Evolutionary conservation across 2,113 vertebrate genomes (phyloP).

Genomic region (Sander vitreus): DNA sequence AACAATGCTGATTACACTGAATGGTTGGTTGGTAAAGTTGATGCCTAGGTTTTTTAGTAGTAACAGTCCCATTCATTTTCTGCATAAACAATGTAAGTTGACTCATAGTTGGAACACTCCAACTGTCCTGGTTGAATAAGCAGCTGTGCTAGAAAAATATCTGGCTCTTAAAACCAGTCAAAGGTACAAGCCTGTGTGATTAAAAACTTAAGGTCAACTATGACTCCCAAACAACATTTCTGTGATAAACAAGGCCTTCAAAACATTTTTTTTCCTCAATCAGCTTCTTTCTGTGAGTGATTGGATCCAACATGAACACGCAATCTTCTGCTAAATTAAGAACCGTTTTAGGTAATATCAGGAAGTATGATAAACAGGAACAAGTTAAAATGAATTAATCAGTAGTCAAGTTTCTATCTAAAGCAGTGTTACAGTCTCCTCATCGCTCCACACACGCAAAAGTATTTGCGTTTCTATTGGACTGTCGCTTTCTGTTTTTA

Average conservation of each 20-base stretch:
- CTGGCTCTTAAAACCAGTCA: neutral
- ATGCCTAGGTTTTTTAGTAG: neutral
- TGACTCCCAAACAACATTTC: neutral
- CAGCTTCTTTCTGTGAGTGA: neutral
- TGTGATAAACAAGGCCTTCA: neutral
- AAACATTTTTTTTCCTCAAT: neutral
- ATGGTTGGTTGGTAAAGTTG: neutral
- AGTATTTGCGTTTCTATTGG: too few species aligned
- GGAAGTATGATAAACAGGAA: neutral
- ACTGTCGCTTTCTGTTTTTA: neutral
- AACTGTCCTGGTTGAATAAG: neutral
- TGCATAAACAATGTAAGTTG: neutral
- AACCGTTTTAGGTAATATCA: neutral
- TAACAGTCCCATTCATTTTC: neutral
- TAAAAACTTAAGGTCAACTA: neutral
- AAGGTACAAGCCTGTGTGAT: neutral
- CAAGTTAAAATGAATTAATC: neutral
- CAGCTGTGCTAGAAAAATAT: constrained; percentile 3
- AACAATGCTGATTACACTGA: constrained; percentile 23
- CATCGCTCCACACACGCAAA: neutral
- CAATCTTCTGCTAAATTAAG: neutral
- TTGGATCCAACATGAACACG: too few species aligned
- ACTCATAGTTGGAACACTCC: neutral
- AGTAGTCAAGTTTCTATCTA: neutral
- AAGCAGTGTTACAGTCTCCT: neutral